Conservation (phyloP, 1,140 invertebrate genomes). For the Polyergus mexicanus region DNA sequence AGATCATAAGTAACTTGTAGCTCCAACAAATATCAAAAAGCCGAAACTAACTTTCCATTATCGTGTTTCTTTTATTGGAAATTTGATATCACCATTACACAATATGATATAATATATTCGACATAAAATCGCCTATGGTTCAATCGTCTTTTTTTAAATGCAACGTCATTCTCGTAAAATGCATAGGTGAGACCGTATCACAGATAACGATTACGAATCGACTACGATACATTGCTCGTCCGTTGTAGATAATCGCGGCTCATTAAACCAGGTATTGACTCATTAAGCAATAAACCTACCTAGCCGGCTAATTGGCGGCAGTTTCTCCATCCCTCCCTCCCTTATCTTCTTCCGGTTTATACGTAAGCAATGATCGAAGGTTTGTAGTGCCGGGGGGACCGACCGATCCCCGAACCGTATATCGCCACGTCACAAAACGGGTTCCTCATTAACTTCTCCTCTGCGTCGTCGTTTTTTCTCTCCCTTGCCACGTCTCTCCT, state of each 20-base stretch:
- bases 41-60: neutral
- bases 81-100: neutral
- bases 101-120: neutral
- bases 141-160: neutral
- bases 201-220: neutral
- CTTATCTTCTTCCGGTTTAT: slow-evolving; percentile 70
- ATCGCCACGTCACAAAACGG: slow-evolving; percentile 71
- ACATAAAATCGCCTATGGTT: neutral
- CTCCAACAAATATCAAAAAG: neutral
- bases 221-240: slow-evolving; percentile 49
- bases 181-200: neutral
- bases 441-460: slow-evolving; percentile 79
- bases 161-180: slow-evolving; percentile 1
- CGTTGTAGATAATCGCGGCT: slow-evolving; percentile 80
- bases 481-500: slow-evolving; percentile 10
- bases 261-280: slow-evolving; percentile 81
- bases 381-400: slow-evolving; percentile 48
- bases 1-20: neutral
- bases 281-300: slow-evolving; percentile 83
- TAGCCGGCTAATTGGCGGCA: slow-evolving; percentile 80
- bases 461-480: slow-evolving; percentile 34
- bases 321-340: slow-evolving; percentile 61
- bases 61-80: neutral
- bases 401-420: slow-evolving; percentile 76
- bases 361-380: slow-evolving; percentile 65